A percentile compares a stretch with the other conserved stretches of the same genome.
phyloP scores from a whole-genome alignment of 1,140 invertebrate species.

The Augochlora pura region DNA sequence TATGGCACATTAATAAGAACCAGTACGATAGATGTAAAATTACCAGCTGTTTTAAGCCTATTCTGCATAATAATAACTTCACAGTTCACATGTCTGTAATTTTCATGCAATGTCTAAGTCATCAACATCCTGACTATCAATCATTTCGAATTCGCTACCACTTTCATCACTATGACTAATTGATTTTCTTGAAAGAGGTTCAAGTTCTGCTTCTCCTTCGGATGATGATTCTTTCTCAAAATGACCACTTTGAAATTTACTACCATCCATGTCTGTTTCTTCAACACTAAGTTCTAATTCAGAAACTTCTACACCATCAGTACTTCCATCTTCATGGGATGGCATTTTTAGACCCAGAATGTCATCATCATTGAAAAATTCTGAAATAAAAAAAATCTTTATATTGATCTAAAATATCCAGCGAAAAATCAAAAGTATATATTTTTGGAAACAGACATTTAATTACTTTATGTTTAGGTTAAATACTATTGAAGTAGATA shows the following conservation, averaged over 20 bases:
- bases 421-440: background rate
- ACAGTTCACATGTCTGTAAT: conserved; percentile 22
- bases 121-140: conserved; percentile 72
- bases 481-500: background rate
- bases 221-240: conserved; percentile 74
- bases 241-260: conserved; percentile 73
- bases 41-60: conserved; percentile 14
- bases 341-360: conserved; percentile 74
- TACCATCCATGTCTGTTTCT: conserved; percentile 70
- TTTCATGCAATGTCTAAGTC: conserved; percentile 67
- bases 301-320: conserved; percentile 72
- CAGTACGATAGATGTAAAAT: conserved; percentile 13
- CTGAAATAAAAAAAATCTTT: conserved; percentile 51
- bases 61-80: conserved; percentile 46
- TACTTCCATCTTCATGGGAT: conserved; percentile 77
- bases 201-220: conserved; percentile 74
- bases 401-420: background rate
- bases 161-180: conserved; percentile 70
- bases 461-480: too few species aligned
- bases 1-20: background rate
- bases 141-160: conserved; percentile 77
- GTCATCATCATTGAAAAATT: conserved; percentile 75
- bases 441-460: background rate
- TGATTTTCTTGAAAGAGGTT: conserved; percentile 51
- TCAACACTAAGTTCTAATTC: conserved; percentile 73